Evolutionary conservation across 2,888 invertebrate species (phyloP), one percentile per base, ranked within the genome.

Genomic region (Crocallis elinguaria): DNA sequence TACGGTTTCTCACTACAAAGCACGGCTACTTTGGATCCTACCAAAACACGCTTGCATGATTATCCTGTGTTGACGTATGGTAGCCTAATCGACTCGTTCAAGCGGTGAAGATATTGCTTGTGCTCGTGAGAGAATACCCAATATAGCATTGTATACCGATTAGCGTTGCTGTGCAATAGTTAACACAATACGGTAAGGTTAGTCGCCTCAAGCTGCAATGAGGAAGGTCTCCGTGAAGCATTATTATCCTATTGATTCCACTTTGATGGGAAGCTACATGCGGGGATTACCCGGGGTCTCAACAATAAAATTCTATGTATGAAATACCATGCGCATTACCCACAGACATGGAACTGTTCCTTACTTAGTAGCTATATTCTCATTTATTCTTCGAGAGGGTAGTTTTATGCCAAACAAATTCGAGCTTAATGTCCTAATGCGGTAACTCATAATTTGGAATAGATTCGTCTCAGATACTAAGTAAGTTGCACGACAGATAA

Each of bases 111-210:
- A 21, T 12, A 38, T 35, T 17, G 39, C 53, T 46, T 29, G 30
- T 29, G 35, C 44, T 43, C 3, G 37, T 33, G 35, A 55, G 45
- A 44, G 52, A 49, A 51, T 56, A 58, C 64, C 51, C 60, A 62
- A 49, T 60, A 72, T 68, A 72, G 70, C 71, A 69, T 69, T 67
- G 66, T 51, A 62, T 52, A 60, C 51, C 60, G 64, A 67, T 62
- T 64, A 66, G 63, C 62, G 61, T 69, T 66, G 68, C 69, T 64
- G 74, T 78, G 81, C 79, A 73, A 68, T 64, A 57, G 72, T 79
- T 77, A 77, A 68, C 69, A 78, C 70, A 63, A 62, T 66, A 74
- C 71, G 49, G 46, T 66, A 62, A 53, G 50, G 79, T 84, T 84
- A 84, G 82, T 84, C 70, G 76, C 74, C 71, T 38, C n/a, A 67